Base-by-base conservation (phyloP, 2,888 invertebrate genomes). In the Pandemis cinnamomeana region DNA sequence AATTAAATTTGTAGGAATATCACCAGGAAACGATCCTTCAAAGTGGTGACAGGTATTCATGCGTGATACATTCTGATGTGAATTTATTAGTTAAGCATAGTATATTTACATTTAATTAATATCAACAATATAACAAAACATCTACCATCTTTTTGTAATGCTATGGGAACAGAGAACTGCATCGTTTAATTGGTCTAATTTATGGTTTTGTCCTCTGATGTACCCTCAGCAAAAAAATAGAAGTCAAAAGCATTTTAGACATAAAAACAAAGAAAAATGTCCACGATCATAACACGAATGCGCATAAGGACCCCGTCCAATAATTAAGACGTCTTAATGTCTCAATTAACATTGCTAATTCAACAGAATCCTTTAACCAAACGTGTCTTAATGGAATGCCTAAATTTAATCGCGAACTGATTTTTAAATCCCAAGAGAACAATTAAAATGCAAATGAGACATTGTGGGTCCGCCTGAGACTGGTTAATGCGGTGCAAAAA, bases 381-480 rank as follows among this genome's bases (percentile, higher is more conserved):
- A 79, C 76, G 78, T 75, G 78, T 79, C 79, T 78, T 81, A 79
- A 80, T 78, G 77, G 76, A 67, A 81, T 79, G 82, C 78, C 80
- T 82, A 80, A 82, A 83, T 78, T 75, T 76, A 85, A 85, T 84
- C 79, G 83, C 78, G 80, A 85, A 87, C 87, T 86, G 85, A 89
- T 89, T 89, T 80, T 76, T 81, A 86, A 85, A 84, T 82, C 82
- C 79, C 78, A 77, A 77, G 79, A 77, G 81, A 81, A 87, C 86
- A 89, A 91, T 91, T 91, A 91, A 91, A 87, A 91, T 91, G 90
- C 82, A 87, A 91, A 91, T 90, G 79, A 87, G 85, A 77, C 83
- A 83, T 87, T 86, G 82, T 84, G 81, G 76, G 77, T 73, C 76
- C 79, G 79, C 76, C 78, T 77, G 79, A 78, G 82, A 80, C 78